phyloP scores from a whole-genome alignment of 2,888 invertebrate genomes.

The Limnephilus lunatus region DNA sequence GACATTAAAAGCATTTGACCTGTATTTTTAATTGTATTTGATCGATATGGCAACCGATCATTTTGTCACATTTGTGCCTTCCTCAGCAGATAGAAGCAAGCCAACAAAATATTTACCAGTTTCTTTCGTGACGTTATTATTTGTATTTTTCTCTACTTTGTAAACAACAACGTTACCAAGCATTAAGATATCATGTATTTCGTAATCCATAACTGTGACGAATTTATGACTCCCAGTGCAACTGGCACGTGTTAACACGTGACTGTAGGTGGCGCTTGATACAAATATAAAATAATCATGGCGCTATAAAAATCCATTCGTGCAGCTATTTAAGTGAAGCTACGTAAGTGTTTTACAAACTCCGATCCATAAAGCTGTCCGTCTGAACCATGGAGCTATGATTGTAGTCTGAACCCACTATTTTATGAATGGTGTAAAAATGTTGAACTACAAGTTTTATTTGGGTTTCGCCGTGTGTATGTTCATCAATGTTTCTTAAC shows the following conservation, averaged over 20 bases:
- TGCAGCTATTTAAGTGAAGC: conserved; percentile 14
- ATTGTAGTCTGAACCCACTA: neutral
- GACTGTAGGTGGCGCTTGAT: conserved; percentile 7
- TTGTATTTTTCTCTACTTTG: neutral
- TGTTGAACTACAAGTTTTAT: neutral
- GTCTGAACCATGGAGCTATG: too few relatives aligned
- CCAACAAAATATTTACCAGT: neutral
- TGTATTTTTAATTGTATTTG: neutral
- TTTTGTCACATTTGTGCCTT: neutral
- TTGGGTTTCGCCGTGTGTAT: neutral
- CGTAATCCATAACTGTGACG: neutral
- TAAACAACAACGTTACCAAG: neutral
- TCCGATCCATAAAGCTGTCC: conserved; percentile 3
- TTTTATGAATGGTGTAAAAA: neutral
- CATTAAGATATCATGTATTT: neutral
- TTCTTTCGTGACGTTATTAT: neutral
- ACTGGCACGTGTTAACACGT: conserved; percentile 29
- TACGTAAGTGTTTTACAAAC: conserved; percentile 4
- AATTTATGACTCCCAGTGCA: neutral
- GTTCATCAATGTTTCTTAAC: neutral
- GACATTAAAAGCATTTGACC: conserved; percentile 2
- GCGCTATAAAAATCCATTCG: neutral
- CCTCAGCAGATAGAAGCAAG: neutral
- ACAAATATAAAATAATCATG: conserved; percentile 7
- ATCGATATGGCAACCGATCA: neutral